Percentiles rank a stretch among this genome's conserved stretches.
Evolutionary conservation across 2,797 vertebrate genomes (phyloP).

Genomic region (Danio aesculapii): DNA sequence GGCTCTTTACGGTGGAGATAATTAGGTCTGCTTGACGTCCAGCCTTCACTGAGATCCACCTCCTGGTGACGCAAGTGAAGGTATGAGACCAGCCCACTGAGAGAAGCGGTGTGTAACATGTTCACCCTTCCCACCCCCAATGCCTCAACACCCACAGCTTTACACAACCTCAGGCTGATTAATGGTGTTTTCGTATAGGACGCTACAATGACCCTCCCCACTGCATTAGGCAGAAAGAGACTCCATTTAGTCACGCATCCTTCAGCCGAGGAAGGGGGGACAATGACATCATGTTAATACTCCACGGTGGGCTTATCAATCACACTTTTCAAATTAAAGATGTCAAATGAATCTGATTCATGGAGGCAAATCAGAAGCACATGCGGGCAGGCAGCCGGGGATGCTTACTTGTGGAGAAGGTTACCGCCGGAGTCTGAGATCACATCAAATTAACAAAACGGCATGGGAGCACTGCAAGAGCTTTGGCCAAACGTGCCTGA

Average conservation of each 20-base stretch:
- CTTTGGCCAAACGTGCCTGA: neutral
- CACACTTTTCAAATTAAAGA: conserved; percentile 51
- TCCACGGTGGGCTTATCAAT: conserved; percentile 41
- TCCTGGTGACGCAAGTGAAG: conserved; percentile 59
- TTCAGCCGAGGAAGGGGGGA: conserved; percentile 33
- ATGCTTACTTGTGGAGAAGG: neutral
- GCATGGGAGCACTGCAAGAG: neutral
- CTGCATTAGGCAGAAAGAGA: conserved; percentile 59
- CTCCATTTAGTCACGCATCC: conserved; percentile 48
- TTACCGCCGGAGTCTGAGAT: conserved; percentile 2
- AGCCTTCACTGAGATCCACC: conserved; percentile 26
- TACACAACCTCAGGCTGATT: conserved; percentile 61
- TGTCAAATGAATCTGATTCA: conserved; percentile 40
- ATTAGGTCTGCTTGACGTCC: conserved; percentile 46
- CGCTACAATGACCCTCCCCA: conserved; percentile 56
- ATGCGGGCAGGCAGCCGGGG: neutral
- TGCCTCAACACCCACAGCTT: conserved; percentile 12
- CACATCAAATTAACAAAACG: neutral
- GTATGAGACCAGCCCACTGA: conserved; percentile 37
- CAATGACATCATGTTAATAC: conserved; percentile 52
- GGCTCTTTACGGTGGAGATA: conserved; percentile 30
- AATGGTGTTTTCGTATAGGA: conserved; percentile 66
- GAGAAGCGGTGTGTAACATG: conserved; percentile 18
- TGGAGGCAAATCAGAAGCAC: neutral
- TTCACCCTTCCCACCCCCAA: neutral